phyloP scores from a whole-genome alignment of 2,888 invertebrate species.

The Marronus borbonicus region DNA sequence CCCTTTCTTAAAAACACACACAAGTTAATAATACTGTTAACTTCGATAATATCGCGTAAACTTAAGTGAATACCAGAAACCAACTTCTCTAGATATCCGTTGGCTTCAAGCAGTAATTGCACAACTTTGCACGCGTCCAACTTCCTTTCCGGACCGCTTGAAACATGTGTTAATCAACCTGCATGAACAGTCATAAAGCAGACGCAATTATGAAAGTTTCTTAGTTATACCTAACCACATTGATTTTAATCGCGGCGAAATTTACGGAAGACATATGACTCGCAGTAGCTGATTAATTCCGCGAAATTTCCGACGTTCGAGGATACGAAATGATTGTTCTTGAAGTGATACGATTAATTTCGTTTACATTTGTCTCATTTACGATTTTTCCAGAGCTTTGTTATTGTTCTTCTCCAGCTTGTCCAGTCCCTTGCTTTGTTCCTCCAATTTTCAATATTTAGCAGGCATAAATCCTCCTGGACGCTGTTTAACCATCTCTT shows the following conservation, averaged over 20 bases:
- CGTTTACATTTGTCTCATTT: no score
- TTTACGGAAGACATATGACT: not conserved
- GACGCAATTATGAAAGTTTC: not conserved
- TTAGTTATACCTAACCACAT: not conserved
- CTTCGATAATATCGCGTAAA: no score
- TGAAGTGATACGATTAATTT: no score
- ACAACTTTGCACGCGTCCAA: constrained; percentile 38
- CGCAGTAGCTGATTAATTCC: not conserved
- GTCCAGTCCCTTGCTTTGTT: no score
- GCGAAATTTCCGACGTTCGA: not conserved
- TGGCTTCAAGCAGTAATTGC: constrained; percentile 14
- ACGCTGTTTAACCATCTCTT: no score
- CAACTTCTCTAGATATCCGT: not conserved
- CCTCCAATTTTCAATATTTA: no score
- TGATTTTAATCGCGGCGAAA: not conserved
- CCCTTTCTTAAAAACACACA: no score
- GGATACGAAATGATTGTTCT: no score
- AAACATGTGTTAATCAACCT: constrained; percentile 22
- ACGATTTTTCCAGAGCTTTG: no score
- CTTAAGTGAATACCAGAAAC: constrained; percentile 13
- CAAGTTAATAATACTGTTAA: no score
- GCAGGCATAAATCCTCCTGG: no score
- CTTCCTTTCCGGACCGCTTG: constrained; percentile 9
- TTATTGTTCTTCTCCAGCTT: no score
- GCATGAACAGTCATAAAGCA: constrained; percentile 15